phyloP scores from a whole-genome alignment of 2,888 invertebrate genomes.

The Hirtodrosophila trivittata region DNA sequence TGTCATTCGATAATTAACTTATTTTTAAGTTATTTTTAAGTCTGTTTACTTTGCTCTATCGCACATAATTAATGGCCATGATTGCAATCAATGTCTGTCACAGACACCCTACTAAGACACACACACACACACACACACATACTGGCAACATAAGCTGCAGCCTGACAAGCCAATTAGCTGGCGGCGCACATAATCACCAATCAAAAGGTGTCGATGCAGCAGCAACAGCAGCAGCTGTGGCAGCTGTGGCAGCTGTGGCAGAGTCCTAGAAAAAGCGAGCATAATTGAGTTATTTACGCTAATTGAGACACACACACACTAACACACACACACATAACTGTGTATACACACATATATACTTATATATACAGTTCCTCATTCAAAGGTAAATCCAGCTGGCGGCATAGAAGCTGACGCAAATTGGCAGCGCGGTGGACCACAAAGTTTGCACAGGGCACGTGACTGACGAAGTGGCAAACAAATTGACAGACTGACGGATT shows the following conservation, averaged over 20 bases:
- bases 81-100: constrained; percentile 31
- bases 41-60: no score
- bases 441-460: constrained; percentile 56
- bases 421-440: constrained; percentile 47
- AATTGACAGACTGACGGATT: constrained; percentile 20
- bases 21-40: no score
- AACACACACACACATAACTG: constrained; percentile 1
- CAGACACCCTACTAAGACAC: no score
- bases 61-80: constrained; percentile 54
- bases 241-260: not conserved
- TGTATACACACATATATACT: no score
- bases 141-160: constrained; percentile 27
- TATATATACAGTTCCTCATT: no score
- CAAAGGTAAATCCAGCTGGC: no score
- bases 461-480: constrained; percentile 34
- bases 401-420: constrained; percentile 27
- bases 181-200: constrained; percentile 59
- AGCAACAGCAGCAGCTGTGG: no score
- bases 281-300: constrained; percentile 75
- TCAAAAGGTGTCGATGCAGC: constrained; percentile 64
- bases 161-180: constrained; percentile 62
- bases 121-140: constrained; percentile 1
- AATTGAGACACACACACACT: constrained; percentile 48
- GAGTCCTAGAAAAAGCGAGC: constrained; percentile 32
- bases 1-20: no score